Conservation (phyloP, 2,797 vertebrate species). For the Typhlichthys subterraneus region DNA sequence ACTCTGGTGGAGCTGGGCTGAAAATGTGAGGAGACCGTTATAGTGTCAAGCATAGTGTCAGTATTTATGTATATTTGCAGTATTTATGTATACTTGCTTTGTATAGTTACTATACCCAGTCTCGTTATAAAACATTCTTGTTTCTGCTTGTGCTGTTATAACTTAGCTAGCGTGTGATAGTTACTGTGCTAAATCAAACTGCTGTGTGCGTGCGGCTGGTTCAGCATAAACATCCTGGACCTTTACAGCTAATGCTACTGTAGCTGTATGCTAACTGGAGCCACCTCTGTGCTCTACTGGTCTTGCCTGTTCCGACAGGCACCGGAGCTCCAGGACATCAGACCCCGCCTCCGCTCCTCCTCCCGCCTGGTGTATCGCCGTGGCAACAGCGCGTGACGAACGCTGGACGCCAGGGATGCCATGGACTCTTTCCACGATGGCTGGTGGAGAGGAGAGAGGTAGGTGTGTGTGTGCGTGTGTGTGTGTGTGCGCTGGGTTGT, state of each 20-base stretch:
- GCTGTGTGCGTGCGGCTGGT: too few relatives aligned
- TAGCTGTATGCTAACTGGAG: too few relatives aligned
- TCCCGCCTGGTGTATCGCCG: constrained; percentile 55
- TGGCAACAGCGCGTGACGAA: constrained; percentile 73
- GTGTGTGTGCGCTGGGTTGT: neutral
- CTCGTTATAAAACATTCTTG: too few relatives aligned
- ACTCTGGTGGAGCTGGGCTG: constrained; percentile 2
- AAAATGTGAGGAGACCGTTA: neutral
- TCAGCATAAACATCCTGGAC: too few relatives aligned
- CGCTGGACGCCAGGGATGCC: constrained; percentile 66
- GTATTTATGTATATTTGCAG: too few relatives aligned
- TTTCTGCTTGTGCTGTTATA: too few relatives aligned
- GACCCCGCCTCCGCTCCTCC: constrained; percentile 45
- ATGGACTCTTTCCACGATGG: constrained; percentile 81
- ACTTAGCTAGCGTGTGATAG: too few relatives aligned
- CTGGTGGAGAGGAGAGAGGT: constrained; percentile 48
- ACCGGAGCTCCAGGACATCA: constrained; percentile 34
- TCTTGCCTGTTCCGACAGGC: constrained; percentile 36
- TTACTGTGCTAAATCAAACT: too few relatives aligned
- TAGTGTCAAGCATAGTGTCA: too few relatives aligned
- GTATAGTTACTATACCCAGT: too few relatives aligned
- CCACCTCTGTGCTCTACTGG: neutral
- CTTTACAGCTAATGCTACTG: too few relatives aligned
- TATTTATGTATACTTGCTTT: too few relatives aligned
- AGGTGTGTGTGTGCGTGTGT: neutral